Percentiles rank a stretch among this genome's conserved stretches.
Evolutionary conservation across 2,113 vertebrate species (phyloP).

Genomic region (Rhea americana): DNA sequence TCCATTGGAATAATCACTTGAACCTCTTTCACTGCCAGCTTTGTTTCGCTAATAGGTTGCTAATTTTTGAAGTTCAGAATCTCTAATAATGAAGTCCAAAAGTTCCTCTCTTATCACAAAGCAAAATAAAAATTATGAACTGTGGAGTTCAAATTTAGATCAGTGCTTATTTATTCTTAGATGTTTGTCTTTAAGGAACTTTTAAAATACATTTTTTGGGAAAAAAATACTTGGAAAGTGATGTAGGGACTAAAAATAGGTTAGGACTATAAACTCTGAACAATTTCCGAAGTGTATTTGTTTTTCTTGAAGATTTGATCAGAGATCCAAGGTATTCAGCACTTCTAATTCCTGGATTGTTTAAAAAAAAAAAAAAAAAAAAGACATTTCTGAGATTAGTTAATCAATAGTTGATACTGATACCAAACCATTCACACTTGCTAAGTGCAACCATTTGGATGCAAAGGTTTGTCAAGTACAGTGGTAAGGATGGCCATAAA

Average conservation of each 20-base stretch:
- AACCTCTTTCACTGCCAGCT: neutral
- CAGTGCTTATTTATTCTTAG: neutral
- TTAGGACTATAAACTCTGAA: neutral
- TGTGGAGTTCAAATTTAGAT: neutral
- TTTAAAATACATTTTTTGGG: neutral
- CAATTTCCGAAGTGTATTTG: neutral
- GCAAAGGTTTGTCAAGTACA: neutral
- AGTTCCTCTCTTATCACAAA: neutral
- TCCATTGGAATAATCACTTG: neutral
- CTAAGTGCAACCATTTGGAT: neutral
- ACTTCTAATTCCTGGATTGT: neutral
- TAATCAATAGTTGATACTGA: neutral
- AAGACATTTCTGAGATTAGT: neutral
- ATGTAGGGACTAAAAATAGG: neutral
- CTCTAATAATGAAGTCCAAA: neutral
- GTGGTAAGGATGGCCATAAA: neutral
- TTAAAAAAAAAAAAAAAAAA: neutral
- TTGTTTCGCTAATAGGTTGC: neutral
- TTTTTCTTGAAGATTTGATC: neutral
- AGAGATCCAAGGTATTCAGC: neutral
- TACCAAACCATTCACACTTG: neutral
- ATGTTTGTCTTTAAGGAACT: neutral
- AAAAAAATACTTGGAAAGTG: rapidly evolving
- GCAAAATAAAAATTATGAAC: neutral
- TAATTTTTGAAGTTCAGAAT: neutral